Evolutionary conservation across 2,113 vertebrate species (phyloP).

Genomic region (Blennius ocellaris): DNA sequence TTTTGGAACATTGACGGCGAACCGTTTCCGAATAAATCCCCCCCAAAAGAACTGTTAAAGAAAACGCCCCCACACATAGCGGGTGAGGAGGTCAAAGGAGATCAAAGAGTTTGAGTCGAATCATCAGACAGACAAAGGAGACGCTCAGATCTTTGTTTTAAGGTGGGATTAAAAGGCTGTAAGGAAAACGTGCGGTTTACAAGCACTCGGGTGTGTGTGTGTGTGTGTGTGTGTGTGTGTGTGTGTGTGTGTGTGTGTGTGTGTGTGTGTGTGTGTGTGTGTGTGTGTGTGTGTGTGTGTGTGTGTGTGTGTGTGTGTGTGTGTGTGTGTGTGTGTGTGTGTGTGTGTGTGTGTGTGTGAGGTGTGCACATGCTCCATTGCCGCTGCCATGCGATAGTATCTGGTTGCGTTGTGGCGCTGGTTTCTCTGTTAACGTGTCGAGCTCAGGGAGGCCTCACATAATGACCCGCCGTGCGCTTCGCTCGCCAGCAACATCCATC

Average conservation of each 20-base stretch:
- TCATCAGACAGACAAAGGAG: no score
- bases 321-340: background rate
- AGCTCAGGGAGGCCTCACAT: constrained; percentile 33
- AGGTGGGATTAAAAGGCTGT: no score
- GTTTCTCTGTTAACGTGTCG: constrained; percentile 47
- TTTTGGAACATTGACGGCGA: no score
- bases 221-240: constrained; percentile 13
- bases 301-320: constrained; percentile 12
- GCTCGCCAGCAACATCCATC: constrained; percentile 68
- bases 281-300: constrained; percentile 24
- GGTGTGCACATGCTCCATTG: constrained; percentile 22
- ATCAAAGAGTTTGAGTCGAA: no score
- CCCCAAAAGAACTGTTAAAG: no score
- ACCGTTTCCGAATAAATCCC: no score
- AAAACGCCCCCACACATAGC: no score
- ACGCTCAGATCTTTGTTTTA: no score
- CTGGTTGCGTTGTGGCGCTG: constrained; percentile 17
- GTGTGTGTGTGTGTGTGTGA: background rate
- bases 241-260: background rate
- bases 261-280: background rate
- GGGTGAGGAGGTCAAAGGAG: no score
- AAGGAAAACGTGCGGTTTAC: constrained; percentile 1
- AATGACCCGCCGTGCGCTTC: constrained; percentile 60
- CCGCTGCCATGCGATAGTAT: constrained; percentile 47
- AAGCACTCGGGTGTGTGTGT: background rate